phyloP scores from a whole-genome alignment of 2,797 vertebrate genomes.

The Pseudocheirus occidentalis region DNA sequence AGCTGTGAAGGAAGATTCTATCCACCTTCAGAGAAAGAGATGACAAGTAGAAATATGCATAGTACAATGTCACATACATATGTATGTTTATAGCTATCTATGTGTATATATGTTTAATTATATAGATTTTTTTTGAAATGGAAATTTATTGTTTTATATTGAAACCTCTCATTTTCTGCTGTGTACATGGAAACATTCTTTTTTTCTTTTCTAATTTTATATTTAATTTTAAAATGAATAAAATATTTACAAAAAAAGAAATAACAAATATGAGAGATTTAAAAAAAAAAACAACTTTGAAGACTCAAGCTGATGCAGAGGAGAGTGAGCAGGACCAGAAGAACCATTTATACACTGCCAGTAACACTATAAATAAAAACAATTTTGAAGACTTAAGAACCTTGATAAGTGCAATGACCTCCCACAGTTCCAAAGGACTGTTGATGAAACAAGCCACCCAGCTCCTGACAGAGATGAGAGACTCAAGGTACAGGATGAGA shows the following conservation, averaged over 20 bases:
- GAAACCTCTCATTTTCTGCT: no score
- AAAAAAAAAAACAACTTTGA: background rate
- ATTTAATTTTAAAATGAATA: background rate
- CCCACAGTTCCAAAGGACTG: background rate
- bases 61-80: no score
- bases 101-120: no score
- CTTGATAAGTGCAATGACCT: background rate
- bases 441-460: no score
- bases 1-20: no score
- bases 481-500: no score
- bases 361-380: background rate
- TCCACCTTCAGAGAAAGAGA: no score
- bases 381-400: background rate
- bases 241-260: background rate
- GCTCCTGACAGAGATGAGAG: no score
- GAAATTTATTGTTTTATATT: no score
- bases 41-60: no score
- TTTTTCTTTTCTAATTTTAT: background rate
- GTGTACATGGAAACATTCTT: background rate
- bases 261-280: background rate
- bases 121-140: no score
- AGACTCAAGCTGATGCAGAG: background rate
- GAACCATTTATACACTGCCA: background rate
- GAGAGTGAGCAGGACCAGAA: background rate
- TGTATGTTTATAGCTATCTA: no score